Base-by-base conservation (phyloP, 2,888 invertebrate species). In the Sarcophaga variegata region DNA sequence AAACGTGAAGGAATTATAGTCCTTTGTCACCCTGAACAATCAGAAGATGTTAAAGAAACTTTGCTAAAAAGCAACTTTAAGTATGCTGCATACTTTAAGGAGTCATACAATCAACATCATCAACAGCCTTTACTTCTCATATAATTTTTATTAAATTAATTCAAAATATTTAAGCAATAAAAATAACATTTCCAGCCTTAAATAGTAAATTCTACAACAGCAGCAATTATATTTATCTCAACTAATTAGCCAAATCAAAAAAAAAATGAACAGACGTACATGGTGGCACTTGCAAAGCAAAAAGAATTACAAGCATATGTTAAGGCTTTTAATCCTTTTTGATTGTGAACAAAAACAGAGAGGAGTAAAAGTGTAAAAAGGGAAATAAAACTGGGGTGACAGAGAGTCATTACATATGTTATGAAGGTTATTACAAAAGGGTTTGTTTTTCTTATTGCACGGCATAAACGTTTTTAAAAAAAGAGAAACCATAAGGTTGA, bases 341-440 rank as follows among this genome's bases (percentile, higher is more conserved):
- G 6, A 17, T 25, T 66, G 4, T 37, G 22, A 64, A 54, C 12
- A 17, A 14, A 54, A 17, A 14, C 49, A 14, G 54, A 14, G 17
- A 54, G 17, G 17, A 54, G 17, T 4, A 17, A 54, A 17, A 17
- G 54, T 12, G 54, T 14, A 54, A 54, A 54, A 54, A 17, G 54
- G 54, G 54, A 54, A 54, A 17, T 54, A 3, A 14, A 54, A 54
- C 54, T 54, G 54, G 54, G 54, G 54, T 54, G 54, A 54, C 54
- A 54, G 17, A 54, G 17, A 17, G 12, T 54, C 54, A 54, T 54
- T n/a, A 27, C 60, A 62, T 60, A 67, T 45, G 25, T 37, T 77
- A 67, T 17, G 76, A 83, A 83, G 79, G 79, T 54, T 79, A 72
- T 72, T 62, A 20, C 76, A 67, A 70, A 74, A 49, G 37, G 37